Conservation (phyloP, 2,888 invertebrate species). For the Teinopalpus imperialis region DNA sequence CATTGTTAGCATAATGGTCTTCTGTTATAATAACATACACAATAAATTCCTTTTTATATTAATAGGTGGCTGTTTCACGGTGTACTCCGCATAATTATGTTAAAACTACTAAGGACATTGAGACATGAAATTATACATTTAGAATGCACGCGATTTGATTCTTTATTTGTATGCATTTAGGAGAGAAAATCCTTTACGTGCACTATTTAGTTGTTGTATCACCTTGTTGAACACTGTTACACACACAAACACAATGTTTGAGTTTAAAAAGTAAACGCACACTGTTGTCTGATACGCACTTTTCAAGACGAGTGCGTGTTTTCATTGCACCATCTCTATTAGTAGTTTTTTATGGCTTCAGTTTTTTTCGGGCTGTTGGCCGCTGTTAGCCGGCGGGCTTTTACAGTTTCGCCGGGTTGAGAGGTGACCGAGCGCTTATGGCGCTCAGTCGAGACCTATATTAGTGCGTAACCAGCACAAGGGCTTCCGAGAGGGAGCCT, state of each 20-base stretch:
- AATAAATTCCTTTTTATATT: constrained; percentile 18
- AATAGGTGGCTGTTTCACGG: constrained; percentile 16
- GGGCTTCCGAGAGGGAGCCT: not conserved
- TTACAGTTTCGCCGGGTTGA: no score
- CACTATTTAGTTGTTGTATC: constrained; percentile 18
- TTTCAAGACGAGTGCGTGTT: constrained; percentile 37
- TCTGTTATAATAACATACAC: no score
- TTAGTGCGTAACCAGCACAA: no score
- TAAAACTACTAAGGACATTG: constrained; percentile 25
- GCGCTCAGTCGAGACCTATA: no score
- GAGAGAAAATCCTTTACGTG: constrained; percentile 7
- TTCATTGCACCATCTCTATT: constrained; percentile 32
- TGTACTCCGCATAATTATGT: constrained; percentile 24
- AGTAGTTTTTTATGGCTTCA: constrained; percentile 15
- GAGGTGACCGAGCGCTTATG: no score
- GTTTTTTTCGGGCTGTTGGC: not conserved
- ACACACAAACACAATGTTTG: constrained; percentile 23
- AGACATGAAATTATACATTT: constrained; percentile 21
- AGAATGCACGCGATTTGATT: constrained; percentile 9
- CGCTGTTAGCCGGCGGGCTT: not conserved
- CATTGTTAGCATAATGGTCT: no score
- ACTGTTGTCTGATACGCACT: constrained; percentile 39
- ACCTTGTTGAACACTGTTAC: constrained; percentile 26
- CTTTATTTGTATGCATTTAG: not conserved
- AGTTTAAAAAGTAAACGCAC: constrained; percentile 34